Conservation (phyloP, 2,888 invertebrate species). For the Escarpia spicata region DNA sequence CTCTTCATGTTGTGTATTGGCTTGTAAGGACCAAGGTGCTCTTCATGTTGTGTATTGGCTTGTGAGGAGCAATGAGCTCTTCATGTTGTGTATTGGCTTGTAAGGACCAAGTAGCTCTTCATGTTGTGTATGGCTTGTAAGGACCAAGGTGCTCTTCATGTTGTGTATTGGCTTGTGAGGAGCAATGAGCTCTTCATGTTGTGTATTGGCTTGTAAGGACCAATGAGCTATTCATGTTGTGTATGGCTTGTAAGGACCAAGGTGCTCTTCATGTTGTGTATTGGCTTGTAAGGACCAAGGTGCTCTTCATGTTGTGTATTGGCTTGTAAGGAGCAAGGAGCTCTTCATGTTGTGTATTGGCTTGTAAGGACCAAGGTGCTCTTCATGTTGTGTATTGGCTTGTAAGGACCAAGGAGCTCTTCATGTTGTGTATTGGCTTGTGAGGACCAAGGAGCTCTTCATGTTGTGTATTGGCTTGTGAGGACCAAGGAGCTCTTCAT, state of each 20-base stretch:
- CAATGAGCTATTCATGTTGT: not conserved
- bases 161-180: not conserved
- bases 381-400: not conserved
- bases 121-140: not conserved
- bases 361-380: not conserved
- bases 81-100: not conserved
- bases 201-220: too few species aligned
- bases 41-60: not conserved
- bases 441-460: not conserved
- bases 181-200: too few species aligned
- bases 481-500: too few species aligned
- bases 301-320: not conserved
- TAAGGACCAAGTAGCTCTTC: not conserved
- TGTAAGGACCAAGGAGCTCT: not conserved
- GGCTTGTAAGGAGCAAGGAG: not conserved
- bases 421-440: not conserved
- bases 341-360: not conserved
- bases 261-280: not conserved
- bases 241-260: not conserved
- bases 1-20: not conserved
- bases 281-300: not conserved
- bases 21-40: not conserved
- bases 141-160: not conserved
- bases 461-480: not conserved
- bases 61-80: not conserved